Percentiles rank a stretch among this genome's conserved stretches.
phyloP scores from a whole-genome alignment of 2,888 invertebrate genomes.

The Pammene fasciana region DNA sequence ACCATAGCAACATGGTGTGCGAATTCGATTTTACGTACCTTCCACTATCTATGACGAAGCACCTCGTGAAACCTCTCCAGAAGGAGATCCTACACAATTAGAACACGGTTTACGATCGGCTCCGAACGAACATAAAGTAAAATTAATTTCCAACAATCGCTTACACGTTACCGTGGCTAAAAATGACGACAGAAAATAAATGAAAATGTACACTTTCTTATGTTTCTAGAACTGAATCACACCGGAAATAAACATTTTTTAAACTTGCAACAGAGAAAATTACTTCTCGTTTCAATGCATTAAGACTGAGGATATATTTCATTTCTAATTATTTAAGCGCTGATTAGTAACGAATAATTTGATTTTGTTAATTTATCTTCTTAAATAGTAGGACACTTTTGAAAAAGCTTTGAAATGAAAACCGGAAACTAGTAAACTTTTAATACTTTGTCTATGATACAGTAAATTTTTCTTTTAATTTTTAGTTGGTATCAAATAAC shows the following conservation, averaged over 20 bases:
- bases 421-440: slow-evolving; percentile 53
- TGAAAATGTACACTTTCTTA: slow-evolving; percentile 80
- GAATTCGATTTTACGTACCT: slow-evolving; percentile 78
- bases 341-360: slow-evolving; percentile 56
- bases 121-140: slow-evolving; percentile 71
- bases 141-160: slow-evolving; percentile 67
- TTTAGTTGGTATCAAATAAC: neutral
- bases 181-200: slow-evolving; percentile 82
- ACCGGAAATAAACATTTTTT: slow-evolving; percentile 77
- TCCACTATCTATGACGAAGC: slow-evolving; percentile 76
- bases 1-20: slow-evolving; percentile 72
- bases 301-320: slow-evolving; percentile 63
- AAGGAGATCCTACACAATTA: slow-evolving; percentile 59
- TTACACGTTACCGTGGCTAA: slow-evolving; percentile 71
- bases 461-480: neutral
- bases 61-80: slow-evolving; percentile 62
- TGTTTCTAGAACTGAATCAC: slow-evolving; percentile 80
- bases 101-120: slow-evolving; percentile 58
- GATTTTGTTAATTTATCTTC: slow-evolving; percentile 46
- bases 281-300: slow-evolving; percentile 58
- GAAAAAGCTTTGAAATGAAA: slow-evolving; percentile 50
- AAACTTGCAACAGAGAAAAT: slow-evolving; percentile 63
- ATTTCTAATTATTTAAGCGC: slow-evolving; percentile 62
- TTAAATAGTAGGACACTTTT: slow-evolving; percentile 50
- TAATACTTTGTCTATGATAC: slow-evolving; percentile 5